Evolutionary conservation across 2,113 vertebrate genomes (phyloP), one percentile per base, ranked within the genome.

Genomic region (Hemicordylus capensis): DNA sequence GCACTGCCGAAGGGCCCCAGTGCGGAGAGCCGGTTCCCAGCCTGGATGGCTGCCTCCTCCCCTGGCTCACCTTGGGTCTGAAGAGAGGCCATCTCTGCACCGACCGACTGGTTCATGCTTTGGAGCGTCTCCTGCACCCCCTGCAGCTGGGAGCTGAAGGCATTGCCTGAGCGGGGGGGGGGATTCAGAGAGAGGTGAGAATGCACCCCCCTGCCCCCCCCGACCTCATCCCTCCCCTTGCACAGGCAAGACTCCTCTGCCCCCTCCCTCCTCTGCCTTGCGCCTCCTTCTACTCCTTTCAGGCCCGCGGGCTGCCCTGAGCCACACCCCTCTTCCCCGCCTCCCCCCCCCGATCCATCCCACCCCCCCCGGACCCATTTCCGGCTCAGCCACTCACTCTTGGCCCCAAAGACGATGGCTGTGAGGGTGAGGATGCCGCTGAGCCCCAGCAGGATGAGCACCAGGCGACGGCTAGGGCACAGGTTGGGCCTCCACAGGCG

Each of bases 251-350:
- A n/a, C 39, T 72, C 19, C 73, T 12, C 22, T 34, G 24, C 26
- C 0, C 48, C 11, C 3, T 4, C 14, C 31, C 1, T 8, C 0
- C 31, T n/a, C 17, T 28, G 26, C 15, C 8, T 44, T 5, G 39
- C 26, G 46, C 26, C 48, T 34, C 20, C 51, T 19, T 17, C 69
- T 44, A 31, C 12, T 4, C 20, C 37, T 58, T 39, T 34, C 10
- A 9, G 17, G 19, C 10, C 2, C 9, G 0, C 51, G 9, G 0
- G 10, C 31, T 26, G 17, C 39, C 26, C n/a, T 9, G 64, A 70
- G 14, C 66, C 0, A 2, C 37, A 8, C 61, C 37, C 0, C 61
- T 61, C 3, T 15, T 4, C 3, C 28, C 15, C 10, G 12, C 26
- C 64, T 15, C 64, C 15, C 19, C 14, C 14, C 56, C 56, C 48